These are phyloP conservation scores for Pelusios castaneus DNA, from an alignment of 2,113 vertebrate species.

Conservation along the genomic window DNA sequence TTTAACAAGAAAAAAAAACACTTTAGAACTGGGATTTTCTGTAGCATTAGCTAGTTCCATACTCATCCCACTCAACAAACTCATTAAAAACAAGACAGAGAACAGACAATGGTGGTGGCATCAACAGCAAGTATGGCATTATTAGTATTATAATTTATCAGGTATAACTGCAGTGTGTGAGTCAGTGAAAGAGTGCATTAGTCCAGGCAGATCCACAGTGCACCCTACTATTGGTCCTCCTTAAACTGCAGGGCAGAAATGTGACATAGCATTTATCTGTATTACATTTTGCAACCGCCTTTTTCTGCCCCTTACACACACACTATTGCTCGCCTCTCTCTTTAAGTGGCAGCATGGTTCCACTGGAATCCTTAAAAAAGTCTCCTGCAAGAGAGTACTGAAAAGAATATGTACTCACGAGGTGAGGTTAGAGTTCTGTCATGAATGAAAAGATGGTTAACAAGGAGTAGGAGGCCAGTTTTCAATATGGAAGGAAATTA, in stretches of 20 bases:
- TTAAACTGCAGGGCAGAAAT: background rate
- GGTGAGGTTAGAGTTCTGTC: background rate
- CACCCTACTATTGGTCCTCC: background rate
- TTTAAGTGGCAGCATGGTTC: background rate
- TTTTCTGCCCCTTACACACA: background rate
- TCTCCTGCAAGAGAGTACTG: background rate
- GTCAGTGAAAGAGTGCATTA: background rate
- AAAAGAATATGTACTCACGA: constrained; percentile 2
- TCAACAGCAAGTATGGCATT: background rate
- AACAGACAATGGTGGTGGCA: background rate
- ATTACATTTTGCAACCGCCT: background rate
- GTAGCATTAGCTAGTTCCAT: background rate
- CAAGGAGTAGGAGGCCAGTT: background rate
- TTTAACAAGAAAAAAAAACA: background rate
- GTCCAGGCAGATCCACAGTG: background rate
- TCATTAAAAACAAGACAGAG: background rate
- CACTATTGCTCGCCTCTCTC: background rate
- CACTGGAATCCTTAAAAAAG: background rate
- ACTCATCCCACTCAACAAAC: background rate
- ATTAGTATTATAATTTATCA: constrained; percentile 28
- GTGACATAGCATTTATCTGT: background rate
- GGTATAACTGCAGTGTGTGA: background rate
- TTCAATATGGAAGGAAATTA: constrained; percentile 3
- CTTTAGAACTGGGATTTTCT: background rate
- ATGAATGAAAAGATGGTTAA: constrained; percentile 32